These are phyloP conservation scores for Polyodon spathula DNA, from an alignment of 2,113 vertebrate genomes.

Conservation along the genomic window DNA sequence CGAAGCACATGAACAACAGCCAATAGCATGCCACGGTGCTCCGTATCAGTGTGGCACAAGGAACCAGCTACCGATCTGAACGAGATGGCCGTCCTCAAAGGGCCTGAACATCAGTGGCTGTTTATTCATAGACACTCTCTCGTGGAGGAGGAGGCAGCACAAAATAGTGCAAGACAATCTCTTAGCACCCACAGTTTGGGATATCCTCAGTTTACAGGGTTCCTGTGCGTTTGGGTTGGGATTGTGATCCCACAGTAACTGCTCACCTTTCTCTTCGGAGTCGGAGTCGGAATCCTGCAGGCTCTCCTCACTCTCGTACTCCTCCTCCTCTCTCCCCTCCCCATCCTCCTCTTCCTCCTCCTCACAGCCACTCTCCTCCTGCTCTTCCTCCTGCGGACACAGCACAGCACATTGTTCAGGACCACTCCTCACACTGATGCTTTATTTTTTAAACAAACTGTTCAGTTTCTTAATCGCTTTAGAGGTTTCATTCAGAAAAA, in stretches of 20 bases:
- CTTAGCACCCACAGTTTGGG: no score
- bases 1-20: no score
- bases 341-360: conserved; percentile 77
- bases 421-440: background rate
- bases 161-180: no score
- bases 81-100: no score
- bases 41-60: background rate
- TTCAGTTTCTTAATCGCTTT: background rate
- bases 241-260: no score
- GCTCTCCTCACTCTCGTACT: conserved; percentile 87
- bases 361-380: conserved; percentile 84
- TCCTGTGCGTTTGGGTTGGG: no score
- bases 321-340: conserved; percentile 66
- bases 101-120: no score
- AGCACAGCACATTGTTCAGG: conserved; percentile 32
- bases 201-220: no score
- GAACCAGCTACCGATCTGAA: no score
- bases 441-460: background rate
- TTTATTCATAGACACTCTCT: no score
- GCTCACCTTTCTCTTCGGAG: conserved; percentile 81
- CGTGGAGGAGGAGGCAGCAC: no score
- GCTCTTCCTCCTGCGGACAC: conserved; percentile 70
- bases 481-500: background rate
- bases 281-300: conserved; percentile 87
- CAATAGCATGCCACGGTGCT: background rate